Conservation (phyloP, 2,797 vertebrate species). For the Nothura maculosa region DNA sequence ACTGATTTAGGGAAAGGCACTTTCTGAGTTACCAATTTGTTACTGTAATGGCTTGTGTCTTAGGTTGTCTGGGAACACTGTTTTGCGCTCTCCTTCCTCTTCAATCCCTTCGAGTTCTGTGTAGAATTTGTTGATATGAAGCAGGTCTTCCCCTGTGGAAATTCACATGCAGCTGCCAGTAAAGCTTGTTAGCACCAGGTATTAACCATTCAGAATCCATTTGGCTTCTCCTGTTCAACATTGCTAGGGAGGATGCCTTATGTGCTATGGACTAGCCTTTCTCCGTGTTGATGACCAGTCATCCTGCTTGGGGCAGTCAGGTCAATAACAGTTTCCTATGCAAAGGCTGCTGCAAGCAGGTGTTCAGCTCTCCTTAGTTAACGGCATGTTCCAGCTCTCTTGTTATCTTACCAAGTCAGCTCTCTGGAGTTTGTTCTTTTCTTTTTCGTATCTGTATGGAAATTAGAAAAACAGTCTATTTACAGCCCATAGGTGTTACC, state of each 20-base stretch:
- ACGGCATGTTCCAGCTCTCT: not conserved
- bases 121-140: not conserved
- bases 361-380: not conserved
- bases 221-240: not conserved
- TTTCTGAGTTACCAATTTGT: not conserved
- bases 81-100: not conserved
- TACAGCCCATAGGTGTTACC: not conserved
- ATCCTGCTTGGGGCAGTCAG: not conserved
- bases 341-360: not conserved
- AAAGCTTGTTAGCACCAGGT: not conserved
- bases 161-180: not conserved
- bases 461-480: not conserved
- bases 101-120: accelerated
- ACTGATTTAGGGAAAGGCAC: not conserved
- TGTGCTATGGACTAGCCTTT: not conserved
- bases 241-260: not conserved
- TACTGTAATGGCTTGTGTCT: not conserved
- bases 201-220: not conserved
- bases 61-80: not conserved
- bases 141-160: not conserved
- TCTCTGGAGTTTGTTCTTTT: not conserved
- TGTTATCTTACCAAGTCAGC: not conserved
- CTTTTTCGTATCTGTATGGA: not conserved
- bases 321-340: not conserved
- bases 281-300: not conserved